Conservation (phyloP, 2,797 vertebrate species). For the Rousettus madagascariensis region DNA sequence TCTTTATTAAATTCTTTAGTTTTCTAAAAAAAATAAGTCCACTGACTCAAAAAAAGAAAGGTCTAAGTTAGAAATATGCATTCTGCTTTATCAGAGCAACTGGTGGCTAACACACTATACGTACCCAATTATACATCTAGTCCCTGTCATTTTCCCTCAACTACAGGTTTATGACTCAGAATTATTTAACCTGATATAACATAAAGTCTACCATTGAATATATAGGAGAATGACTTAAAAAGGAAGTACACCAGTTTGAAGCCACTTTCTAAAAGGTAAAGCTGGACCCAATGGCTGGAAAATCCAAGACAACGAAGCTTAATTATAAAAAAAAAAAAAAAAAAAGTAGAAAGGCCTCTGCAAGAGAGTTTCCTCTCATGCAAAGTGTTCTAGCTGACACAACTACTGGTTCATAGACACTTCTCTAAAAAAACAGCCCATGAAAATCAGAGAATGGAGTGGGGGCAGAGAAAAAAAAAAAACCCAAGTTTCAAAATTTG, state of each 20-base stretch:
- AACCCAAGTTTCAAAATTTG: not conserved
- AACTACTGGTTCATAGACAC: not conserved
- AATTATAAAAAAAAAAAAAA: not conserved
- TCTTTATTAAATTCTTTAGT: slow-evolving; percentile 11
- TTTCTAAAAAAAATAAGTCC: not conserved
- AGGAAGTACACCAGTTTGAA: not conserved
- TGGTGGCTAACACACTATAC: not conserved
- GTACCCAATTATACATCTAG: not conserved
- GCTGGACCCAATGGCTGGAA: not conserved
- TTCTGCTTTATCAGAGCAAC: not conserved
- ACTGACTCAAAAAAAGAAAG: not conserved
- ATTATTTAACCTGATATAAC: slow-evolving; percentile 22
- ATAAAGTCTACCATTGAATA: not conserved
- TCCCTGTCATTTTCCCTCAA: slow-evolving; percentile 25
- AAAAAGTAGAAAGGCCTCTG: not conserved
- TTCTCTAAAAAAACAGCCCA: not conserved
- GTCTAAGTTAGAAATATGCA: not conserved
- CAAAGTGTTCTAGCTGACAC: not conserved
- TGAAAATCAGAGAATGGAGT: not conserved
- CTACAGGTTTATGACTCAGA: slow-evolving; percentile 34
- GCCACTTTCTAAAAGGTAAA: not conserved
- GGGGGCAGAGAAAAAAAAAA: not conserved
- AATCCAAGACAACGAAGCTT: not conserved
- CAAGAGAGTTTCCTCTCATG: not conserved
- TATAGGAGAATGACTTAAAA: not conserved